Conservation (phyloP, 2,797 vertebrate species). For the Phalanger gymnotis region DNA sequence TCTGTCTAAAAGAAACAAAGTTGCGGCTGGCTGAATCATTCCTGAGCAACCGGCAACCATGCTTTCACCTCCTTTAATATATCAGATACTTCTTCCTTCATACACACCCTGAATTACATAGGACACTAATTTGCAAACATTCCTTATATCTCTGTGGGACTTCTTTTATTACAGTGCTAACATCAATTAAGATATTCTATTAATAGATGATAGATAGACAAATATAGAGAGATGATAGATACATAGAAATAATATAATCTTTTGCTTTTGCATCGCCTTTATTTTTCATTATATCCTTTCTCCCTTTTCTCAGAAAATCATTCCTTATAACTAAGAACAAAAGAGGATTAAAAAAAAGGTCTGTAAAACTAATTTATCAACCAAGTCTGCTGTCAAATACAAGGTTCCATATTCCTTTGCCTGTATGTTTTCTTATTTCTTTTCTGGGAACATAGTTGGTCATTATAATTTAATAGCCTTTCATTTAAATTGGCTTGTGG, state of each 20-base stretch:
- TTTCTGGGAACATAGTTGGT: not conserved
- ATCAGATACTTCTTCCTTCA: not conserved
- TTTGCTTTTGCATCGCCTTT: too few species aligned
- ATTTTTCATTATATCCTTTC: too few species aligned
- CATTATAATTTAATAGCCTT: not conserved
- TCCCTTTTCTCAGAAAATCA: too few species aligned
- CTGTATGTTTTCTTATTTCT: not conserved
- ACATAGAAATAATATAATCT: too few species aligned
- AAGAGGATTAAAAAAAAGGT: rapidly evolving
- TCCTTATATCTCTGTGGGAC: not conserved
- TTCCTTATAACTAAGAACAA: not conserved
- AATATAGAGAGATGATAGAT: too few species aligned
- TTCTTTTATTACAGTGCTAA: not conserved
- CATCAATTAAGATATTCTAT: not conserved
- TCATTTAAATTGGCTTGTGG: not conserved
- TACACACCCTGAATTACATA: not conserved
- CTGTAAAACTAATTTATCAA: not conserved
- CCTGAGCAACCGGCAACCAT: not conserved
- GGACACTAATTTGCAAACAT: not conserved
- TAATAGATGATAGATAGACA: not conserved
- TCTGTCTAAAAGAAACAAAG: not conserved
- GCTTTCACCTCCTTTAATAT: not conserved
- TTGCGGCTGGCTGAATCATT: not conserved
- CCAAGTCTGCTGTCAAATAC: not conserved
- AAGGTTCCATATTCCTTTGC: not conserved